Conservation (phyloP, 2,113 vertebrate species). For the Cyanocitta stelleri region DNA sequence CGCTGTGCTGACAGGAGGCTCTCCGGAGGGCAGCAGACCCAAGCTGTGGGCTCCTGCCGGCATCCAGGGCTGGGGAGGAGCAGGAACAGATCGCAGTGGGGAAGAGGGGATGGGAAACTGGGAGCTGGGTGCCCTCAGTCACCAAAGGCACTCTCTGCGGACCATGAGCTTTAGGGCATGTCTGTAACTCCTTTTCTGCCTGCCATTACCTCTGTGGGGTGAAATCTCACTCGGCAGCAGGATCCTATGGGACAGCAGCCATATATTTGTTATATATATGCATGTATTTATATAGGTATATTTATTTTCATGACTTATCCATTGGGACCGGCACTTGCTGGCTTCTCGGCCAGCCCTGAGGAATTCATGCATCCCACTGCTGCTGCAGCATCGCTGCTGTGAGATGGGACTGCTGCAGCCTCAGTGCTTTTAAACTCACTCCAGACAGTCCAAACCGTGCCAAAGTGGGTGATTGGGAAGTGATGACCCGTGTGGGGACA, state of each 20-base stretch:
- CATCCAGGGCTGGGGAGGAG: background rate
- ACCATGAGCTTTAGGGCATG: background rate
- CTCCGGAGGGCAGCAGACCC: background rate
- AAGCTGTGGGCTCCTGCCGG: rapidly evolving
- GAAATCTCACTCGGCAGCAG: background rate
- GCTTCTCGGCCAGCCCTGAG: background rate
- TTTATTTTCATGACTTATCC: background rate
- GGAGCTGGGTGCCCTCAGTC: background rate
- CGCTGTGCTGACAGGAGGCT: background rate
- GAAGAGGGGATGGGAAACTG: background rate
- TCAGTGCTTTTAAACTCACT: background rate
- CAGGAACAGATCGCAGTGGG: rapidly evolving
- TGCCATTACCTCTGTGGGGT: background rate
- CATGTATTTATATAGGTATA: background rate
- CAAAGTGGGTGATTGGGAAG: rapidly evolving
- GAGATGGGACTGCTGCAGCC: background rate
- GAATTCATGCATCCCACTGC: background rate
- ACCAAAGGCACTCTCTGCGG: rapidly evolving
- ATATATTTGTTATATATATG: no score
- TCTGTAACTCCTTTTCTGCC: background rate
- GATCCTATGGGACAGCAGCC: background rate
- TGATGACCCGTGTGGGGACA: rapidly evolving
- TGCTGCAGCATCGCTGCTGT: background rate
- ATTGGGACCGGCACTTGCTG: background rate
- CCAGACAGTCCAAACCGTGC: background rate